phyloP scores from a whole-genome alignment of 2,888 invertebrate species.

The Leptodirus hochenwartii region DNA sequence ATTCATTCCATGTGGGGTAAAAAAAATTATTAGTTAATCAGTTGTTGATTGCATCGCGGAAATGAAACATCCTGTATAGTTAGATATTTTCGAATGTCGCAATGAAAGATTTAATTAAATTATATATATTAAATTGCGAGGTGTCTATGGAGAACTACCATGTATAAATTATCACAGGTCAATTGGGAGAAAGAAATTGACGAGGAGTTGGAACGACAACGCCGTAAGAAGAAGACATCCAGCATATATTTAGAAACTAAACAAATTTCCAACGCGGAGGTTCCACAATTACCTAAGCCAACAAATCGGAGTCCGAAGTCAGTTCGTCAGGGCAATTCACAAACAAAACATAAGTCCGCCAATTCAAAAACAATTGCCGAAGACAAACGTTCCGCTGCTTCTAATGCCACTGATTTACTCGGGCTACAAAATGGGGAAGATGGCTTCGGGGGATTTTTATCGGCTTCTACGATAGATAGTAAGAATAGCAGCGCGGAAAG shows the following conservation, averaged over 20 bases:
- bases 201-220: conserved; percentile 66
- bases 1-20: no score
- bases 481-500: conserved; percentile 12
- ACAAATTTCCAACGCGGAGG: conserved; percentile 26
- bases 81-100: no score
- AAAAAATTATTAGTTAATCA: no score
- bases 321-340: conserved; percentile 18
- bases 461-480: conserved; percentile 31
- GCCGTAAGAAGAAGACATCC: conserved; percentile 56
- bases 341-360: conserved; percentile 4
- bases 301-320: conserved; percentile 35
- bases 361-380: conserved; percentile 15
- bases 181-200: conserved; percentile 77
- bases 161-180: no score
- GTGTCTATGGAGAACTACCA: no score
- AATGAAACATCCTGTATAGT: no score
- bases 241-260: conserved; percentile 26
- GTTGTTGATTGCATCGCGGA: no score
- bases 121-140: no score
- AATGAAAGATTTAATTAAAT: no score
- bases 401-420: conserved; percentile 20
- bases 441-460: conserved; percentile 56
- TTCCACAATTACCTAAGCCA: conserved; percentile 41
- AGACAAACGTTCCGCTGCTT: conserved; percentile 21
- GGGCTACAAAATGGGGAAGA: conserved; percentile 38